Percentiles rank a stretch among this genome's conserved stretches.
These are phyloP conservation scores for Hyperoplus lanceolatus DNA, from an alignment of 2,797 vertebrate genomes.

Conservation along the genomic window DNA sequence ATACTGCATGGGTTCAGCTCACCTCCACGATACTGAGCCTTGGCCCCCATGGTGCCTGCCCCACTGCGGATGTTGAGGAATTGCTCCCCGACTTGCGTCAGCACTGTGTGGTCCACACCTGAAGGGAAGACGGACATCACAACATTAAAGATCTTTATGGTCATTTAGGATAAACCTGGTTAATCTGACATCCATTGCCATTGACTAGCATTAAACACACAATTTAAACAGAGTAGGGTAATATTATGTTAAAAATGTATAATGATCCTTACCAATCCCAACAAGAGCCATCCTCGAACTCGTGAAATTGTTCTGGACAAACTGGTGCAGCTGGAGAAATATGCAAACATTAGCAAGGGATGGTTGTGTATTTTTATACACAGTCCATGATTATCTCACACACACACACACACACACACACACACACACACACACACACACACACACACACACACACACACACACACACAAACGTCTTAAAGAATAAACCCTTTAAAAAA, in stretches of 20 bases:
- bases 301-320: slow-evolving; percentile 96
- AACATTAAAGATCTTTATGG: neutral
- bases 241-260: neutral
- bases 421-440: too few relatives aligned
- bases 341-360: slow-evolving; percentile 33
- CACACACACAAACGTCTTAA: neutral
- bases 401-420: too few relatives aligned
- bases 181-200: neutral
- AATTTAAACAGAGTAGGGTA: neutral
- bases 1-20: slow-evolving; percentile 21
- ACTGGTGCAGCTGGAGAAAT: slow-evolving; percentile 90
- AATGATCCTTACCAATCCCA: slow-evolving; percentile 89
- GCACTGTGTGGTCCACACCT: slow-evolving; percentile 92
- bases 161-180: neutral
- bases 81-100: slow-evolving; percentile 95
- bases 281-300: slow-evolving; percentile 96
- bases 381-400: too few relatives aligned
- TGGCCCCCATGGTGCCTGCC: slow-evolving; percentile 84
- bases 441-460: too few relatives aligned
- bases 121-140: neutral
- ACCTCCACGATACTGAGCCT: slow-evolving; percentile 93
- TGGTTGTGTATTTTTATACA: neutral
- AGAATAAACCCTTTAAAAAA: neutral
- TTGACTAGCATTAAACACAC: neutral
- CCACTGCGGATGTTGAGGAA: slow-evolving; percentile 97